phyloP scores from a whole-genome alignment of 2,113 vertebrate genomes.

The Erythrocercus mccallii region DNA sequence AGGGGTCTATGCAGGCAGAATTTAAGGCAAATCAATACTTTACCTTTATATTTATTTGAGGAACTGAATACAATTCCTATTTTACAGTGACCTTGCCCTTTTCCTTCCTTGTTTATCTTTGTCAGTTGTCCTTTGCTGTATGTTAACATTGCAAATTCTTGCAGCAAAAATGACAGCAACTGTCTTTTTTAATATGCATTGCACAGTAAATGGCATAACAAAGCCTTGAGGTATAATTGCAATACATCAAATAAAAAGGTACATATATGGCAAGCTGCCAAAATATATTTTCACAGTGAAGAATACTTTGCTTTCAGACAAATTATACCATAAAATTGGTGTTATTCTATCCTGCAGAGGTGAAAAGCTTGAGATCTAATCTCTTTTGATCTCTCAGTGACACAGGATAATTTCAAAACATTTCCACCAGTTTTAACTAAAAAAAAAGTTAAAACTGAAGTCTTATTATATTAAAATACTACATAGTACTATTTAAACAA shows the following conservation, averaged over 20 bases:
- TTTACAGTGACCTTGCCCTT: neutral
- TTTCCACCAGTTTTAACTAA: neutral
- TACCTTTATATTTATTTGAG: neutral
- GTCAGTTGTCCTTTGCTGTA: neutral
- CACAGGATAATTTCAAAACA: neutral
- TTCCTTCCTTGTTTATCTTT: neutral
- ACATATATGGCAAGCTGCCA: neutral
- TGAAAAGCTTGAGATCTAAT: neutral
- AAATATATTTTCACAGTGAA: neutral
- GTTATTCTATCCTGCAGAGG: neutral
- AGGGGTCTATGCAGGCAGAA: neutral
- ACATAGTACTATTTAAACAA: neutral
- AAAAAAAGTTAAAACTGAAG: neutral
- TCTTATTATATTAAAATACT: neutral
- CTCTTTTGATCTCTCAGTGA: neutral
- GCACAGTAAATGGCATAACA: neutral
- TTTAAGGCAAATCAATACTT: neutral
- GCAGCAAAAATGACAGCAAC: constrained; percentile 22
- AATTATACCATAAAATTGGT: neutral
- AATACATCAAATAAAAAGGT: neutral
- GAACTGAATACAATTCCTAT: neutral
- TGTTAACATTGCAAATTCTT: neutral
- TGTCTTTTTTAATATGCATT: constrained; percentile 24
- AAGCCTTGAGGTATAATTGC: constrained; percentile 19
- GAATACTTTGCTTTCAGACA: neutral